phyloP scores from a whole-genome alignment of 2,113 vertebrate genomes.

The Heteronetta atricapilla region DNA sequence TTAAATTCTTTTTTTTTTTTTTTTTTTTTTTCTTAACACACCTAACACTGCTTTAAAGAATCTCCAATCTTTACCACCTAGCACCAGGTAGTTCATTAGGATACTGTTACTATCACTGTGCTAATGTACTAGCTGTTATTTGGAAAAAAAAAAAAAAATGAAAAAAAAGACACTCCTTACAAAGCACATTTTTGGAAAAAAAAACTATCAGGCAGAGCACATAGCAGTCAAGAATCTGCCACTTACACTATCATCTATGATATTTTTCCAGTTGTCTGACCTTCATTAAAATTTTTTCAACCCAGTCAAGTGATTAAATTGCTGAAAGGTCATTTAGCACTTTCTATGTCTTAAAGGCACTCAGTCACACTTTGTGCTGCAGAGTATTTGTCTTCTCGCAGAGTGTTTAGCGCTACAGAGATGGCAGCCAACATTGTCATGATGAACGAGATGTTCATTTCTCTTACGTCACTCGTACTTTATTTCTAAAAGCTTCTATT shows the following conservation, averaged over 20 bases:
- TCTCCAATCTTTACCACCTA: neutral
- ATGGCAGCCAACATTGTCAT: neutral
- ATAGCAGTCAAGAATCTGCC: neutral
- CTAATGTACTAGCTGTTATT: neutral
- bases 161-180: neutral
- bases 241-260: neutral
- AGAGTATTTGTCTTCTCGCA: neutral
- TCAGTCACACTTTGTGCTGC: conserved; percentile 3
- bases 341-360: conserved; percentile 22
- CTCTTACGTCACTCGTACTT: neutral
- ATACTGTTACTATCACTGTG: neutral
- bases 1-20: neutral
- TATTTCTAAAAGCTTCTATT: neutral
- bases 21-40: neutral
- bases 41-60: neutral
- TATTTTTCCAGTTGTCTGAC: conserved; percentile 27
- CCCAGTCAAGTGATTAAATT: conserved; percentile 46
- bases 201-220: neutral
- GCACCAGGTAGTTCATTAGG: neutral
- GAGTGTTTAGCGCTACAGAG: neutral
- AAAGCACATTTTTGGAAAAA: neutral
- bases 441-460: neutral
- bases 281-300: conserved; percentile 57
- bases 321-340: conserved; percentile 59
- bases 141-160: neutral